Percentiles rank a stretch among this genome's conserved stretches.
These are phyloP conservation scores for Alentia gelatinosa DNA, from an alignment of 2,888 invertebrate species.

Conservation along the genomic window DNA sequence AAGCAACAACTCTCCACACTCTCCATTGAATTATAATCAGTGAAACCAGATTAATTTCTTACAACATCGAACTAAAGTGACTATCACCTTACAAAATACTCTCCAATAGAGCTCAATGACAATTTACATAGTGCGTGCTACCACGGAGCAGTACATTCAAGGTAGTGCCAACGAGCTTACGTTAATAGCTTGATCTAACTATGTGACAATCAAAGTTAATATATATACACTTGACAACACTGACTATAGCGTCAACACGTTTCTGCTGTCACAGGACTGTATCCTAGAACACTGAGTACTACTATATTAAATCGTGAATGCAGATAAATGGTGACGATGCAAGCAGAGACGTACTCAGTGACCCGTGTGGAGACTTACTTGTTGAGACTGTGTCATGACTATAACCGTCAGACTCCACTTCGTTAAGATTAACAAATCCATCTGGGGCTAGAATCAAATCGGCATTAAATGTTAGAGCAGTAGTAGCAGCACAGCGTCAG, in stretches of 20 bases:
- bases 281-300: background rate
- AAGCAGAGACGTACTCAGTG: background rate
- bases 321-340: background rate
- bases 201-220: background rate
- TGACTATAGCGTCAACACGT: background rate
- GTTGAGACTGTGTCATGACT: slow-evolving; percentile 43
- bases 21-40: too few species aligned
- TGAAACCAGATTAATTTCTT: too few species aligned
- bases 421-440: slow-evolving; percentile 51
- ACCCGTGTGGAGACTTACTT: slow-evolving; percentile 9
- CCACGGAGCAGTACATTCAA: too few species aligned
- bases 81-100: too few species aligned
- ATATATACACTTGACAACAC: background rate
- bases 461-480: background rate
- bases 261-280: background rate
- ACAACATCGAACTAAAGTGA: too few species aligned
- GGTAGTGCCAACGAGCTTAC: background rate
- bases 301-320: background rate
- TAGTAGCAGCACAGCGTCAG: background rate
- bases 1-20: too few species aligned
- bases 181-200: background rate
- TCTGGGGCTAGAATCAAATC: slow-evolving; percentile 34
- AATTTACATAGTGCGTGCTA: background rate
- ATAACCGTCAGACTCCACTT: slow-evolving; percentile 19
- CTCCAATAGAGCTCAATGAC: too few species aligned